Evolutionary conservation across 2,888 invertebrate species (phyloP), one percentile per base, ranked within the genome.

Genomic region (Crematogaster levior): DNA sequence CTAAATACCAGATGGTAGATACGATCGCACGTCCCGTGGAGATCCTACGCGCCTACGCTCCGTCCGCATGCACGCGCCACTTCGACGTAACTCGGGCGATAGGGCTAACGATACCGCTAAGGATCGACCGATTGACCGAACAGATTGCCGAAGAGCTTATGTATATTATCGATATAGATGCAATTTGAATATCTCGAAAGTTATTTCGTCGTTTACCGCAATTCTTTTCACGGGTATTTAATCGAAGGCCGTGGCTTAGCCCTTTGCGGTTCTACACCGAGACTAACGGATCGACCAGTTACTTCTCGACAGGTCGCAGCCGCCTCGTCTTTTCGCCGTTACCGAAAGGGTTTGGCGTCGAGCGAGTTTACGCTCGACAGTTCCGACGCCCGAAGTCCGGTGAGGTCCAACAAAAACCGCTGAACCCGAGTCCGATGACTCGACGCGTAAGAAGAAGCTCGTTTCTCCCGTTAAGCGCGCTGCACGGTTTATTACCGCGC

Each of bases 1-100:
- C 91, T 91, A 91, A 91, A 91, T 91, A 91, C 91, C 91, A 85
- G n/a, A n/a, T 51, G 63, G 83, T 68, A 83, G 90, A 91, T 91
- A 91, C 88, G 88, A 91, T 91, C 91, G 88, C 84, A 85, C 79
- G 48, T 66, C 83, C 79, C 83, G 72, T 70, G n/a, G 37, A 65
- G 85, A 91, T 89, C 83, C 86, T 88, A 88, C 86, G 89, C 90
- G 82, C 12, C 34, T n/a, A 24, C 18, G 34, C 68, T 77, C 68
- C 79, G 77, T 60, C 81, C 75, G 80, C 70, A 65, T 48, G 56
- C 61, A 77, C 34, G 48, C 18, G 63, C 24, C 30, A 34, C 51
- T 70, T 27, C 34, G 24, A 34, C 61, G 34, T 84, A 53, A 68
- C 12, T 65, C 66, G 34, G 70, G 61, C 58, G 72, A 77, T 70